Evolutionary conservation across 1,140 invertebrate genomes (phyloP).

Genomic region (Gerris buenoi): DNA sequence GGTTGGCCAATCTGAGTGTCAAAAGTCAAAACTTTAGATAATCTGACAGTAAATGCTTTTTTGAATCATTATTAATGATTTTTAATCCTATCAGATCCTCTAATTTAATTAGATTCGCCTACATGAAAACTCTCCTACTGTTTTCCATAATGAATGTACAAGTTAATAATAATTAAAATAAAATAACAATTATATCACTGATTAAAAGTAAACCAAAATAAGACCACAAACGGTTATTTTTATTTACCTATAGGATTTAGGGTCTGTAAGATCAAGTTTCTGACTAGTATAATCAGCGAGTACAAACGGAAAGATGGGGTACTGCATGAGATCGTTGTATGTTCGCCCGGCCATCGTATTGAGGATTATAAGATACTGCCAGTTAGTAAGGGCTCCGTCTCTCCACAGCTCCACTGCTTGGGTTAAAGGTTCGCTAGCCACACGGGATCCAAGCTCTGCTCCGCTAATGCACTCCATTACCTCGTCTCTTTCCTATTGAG

Average conservation of each 20-base stretch:
- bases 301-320: conserved; percentile 88
- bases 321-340: conserved; percentile 91
- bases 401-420: conserved; percentile 55
- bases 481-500: conserved; percentile 43
- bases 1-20: too few relatives aligned
- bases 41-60: too few relatives aligned
- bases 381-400: conserved; percentile 71
- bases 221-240: too few relatives aligned
- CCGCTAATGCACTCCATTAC: conserved; percentile 36
- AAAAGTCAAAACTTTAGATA: too few relatives aligned
- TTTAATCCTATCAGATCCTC: too few relatives aligned
- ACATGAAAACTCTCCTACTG: too few relatives aligned
- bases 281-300: conserved; percentile 62
- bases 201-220: too few relatives aligned
- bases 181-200: too few relatives aligned
- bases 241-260: conserved; percentile 49
- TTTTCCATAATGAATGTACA: too few relatives aligned
- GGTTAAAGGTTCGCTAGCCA: conserved; percentile 38
- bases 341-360: conserved; percentile 79
- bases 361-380: conserved; percentile 77
- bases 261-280: conserved; percentile 53
- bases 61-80: too few relatives aligned
- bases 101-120: too few relatives aligned
- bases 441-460: conserved; percentile 38
- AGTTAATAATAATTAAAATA: too few relatives aligned